Evolutionary conservation across 2,113 vertebrate genomes (phyloP).

Genomic region (Thermophis baileyi): DNA sequence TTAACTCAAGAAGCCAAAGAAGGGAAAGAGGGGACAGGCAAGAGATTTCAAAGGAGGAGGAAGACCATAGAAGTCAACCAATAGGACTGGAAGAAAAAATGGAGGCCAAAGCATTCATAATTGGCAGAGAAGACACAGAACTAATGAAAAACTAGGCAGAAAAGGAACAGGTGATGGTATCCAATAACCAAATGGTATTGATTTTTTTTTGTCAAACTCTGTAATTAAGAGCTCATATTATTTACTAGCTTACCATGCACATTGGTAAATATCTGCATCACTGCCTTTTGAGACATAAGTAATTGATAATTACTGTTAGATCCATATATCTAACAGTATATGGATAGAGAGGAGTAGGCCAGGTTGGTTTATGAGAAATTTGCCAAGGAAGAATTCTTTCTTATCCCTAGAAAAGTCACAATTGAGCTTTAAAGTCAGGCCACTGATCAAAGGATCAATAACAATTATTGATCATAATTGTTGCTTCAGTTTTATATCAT

Average conservation of each 20-base stretch:
- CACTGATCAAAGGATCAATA: background rate
- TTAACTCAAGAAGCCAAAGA: background rate
- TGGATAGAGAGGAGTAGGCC: too few relatives aligned
- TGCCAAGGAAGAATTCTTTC: background rate
- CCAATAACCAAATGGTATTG: background rate
- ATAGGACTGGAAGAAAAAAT: background rate
- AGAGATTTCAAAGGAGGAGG: background rate
- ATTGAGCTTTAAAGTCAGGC: background rate
- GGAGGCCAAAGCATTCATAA: background rate
- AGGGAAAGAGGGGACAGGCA: background rate
- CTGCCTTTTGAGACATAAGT: background rate
- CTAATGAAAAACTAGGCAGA: background rate
- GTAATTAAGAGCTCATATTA: background rate
- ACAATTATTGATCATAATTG: background rate
- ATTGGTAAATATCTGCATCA: background rate
- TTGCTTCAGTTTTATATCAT: background rate
- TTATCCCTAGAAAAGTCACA: background rate
- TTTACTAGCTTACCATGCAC: background rate
- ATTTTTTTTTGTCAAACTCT: background rate
- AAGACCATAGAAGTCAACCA: background rate
- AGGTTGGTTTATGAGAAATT: background rate
- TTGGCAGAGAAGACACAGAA: background rate
- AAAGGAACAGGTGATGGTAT: background rate
- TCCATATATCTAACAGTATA: too few relatives aligned
- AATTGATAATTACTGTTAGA: background rate